Conservation (phyloP, 2,888 invertebrate genomes). For the Uloborus plumipes region DNA sequence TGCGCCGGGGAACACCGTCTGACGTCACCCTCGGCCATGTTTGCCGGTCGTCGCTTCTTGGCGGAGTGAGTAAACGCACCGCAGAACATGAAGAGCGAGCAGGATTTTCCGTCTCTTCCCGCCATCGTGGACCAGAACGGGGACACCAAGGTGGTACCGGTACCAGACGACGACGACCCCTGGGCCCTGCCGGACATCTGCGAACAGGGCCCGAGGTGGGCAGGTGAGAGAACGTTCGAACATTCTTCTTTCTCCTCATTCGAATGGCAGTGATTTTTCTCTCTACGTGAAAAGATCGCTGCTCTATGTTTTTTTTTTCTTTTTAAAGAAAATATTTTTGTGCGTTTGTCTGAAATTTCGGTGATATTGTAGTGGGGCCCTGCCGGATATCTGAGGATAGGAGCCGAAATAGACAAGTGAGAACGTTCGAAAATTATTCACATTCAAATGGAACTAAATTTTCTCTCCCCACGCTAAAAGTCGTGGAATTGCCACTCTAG, state of each 20-base stretch:
- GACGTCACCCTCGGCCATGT: slow-evolving; percentile 20
- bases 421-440: too few relatives aligned
- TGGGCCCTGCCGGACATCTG: slow-evolving; percentile 66
- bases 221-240: slow-evolving; percentile 62
- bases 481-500: too few relatives aligned
- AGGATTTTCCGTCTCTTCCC: slow-evolving; percentile 22
- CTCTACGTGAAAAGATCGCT: too few relatives aligned
- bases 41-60: slow-evolving; percentile 3
- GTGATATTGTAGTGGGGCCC: too few relatives aligned
- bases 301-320: too few relatives aligned
- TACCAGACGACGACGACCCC: slow-evolving; percentile 64
- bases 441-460: too few relatives aligned
- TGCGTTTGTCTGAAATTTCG: too few relatives aligned
- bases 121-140: slow-evolving; percentile 51
- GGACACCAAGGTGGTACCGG: slow-evolving; percentile 51
- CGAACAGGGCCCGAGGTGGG: slow-evolving; percentile 65
- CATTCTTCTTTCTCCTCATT: background rate
- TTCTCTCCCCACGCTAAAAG: too few relatives aligned
- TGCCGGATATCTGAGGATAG: too few relatives aligned
- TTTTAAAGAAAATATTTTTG: too few relatives aligned
- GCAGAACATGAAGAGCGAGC: slow-evolving; percentile 21
- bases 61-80: slow-evolving; percentile 2
- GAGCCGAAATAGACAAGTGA: too few relatives aligned
- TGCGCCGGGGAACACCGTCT: slow-evolving; percentile 16
- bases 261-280: too few relatives aligned